Conservation (phyloP, 1,140 invertebrate genomes). For the Leptopilina boulardi region DNA sequence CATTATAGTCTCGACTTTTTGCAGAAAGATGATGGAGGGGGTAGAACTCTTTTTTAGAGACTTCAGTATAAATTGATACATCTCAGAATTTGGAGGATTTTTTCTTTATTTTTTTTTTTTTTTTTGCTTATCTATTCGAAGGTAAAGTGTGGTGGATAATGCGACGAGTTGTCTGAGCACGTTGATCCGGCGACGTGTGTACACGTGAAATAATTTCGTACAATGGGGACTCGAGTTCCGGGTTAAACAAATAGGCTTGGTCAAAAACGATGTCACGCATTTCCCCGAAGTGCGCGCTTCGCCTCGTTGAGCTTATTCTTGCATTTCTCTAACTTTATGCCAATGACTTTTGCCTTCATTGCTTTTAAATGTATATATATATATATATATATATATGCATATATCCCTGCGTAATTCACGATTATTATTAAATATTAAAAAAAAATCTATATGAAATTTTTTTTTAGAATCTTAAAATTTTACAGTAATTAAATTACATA, state of each 20-base stretch:
- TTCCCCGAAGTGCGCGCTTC: slow-evolving; percentile 44
- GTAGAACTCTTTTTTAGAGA: neutral
- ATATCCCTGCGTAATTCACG: too few species aligned
- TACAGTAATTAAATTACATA: too few species aligned
- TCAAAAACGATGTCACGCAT: slow-evolving; percentile 50
- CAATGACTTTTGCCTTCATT: slow-evolving; percentile 15
- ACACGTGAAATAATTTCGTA: slow-evolving; percentile 33
- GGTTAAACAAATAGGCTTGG: slow-evolving; percentile 55
- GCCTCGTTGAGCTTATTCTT: slow-evolving; percentile 51
- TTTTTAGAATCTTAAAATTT: too few species aligned
- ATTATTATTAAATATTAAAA: too few species aligned
- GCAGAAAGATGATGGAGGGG: too few species aligned
- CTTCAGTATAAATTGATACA: neutral
- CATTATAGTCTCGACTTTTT: too few species aligned
- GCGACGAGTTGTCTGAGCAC: slow-evolving; percentile 20
- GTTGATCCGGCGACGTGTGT: slow-evolving; percentile 27
- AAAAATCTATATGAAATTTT: too few species aligned
- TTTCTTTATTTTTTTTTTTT: too few species aligned
- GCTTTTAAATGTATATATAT: too few species aligned
- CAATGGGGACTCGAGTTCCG: slow-evolving; percentile 42
- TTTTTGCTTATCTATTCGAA: slow-evolving; percentile 12
- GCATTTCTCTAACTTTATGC: slow-evolving; percentile 30
- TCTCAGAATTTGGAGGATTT: neutral
- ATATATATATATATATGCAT: too few species aligned
- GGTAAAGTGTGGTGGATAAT: slow-evolving; percentile 5